Evolutionary conservation across 2,797 vertebrate genomes (phyloP), one percentile per base, ranked within the genome.

Genomic region (Peromyscus eremicus): DNA sequence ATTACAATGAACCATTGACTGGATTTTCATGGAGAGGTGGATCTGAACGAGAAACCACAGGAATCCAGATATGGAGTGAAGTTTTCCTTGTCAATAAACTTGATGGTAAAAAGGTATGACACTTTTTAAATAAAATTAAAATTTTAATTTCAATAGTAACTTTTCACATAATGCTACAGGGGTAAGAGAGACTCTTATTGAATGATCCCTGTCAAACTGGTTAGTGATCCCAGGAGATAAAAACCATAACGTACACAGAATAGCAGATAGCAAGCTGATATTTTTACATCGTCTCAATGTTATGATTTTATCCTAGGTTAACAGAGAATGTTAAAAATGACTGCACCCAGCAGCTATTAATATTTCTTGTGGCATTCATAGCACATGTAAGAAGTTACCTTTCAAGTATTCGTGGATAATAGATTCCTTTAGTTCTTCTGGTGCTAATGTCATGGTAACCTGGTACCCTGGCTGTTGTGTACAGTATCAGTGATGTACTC

Each of bases 1-100:
- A 99, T 62, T 98, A 99, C 55, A 99, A 99, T 0, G 99, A 99
- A 97, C 99, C 99, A 0, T 98, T 99, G 98, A 99, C 99, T 0
- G 99, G 99, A 16, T 99, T 99, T 98, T 99, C 99, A 73, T 99
- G 99, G 99, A 99, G 99, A 97, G 99, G 99, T 0, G 99, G 99
- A 1, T 99, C 99, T 0, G 99, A 99, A 98, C 98, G 99, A 94
- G 99, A 99, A 98, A 99, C 99, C 2, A 99, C 99, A 0, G 99
- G 99, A 93, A 99, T 99, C 96, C 99, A 99, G 98, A 99, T 99
- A 94, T 99, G 99, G 99, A 99, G 99, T 0, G 99, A 99, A 97
- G 97, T 99, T 91, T 99, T 99, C 97, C 99, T 99, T 94, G 99
- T 99, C 98, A 99, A 99, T 98, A 99, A 99, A 92, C 99, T 99